Evolutionary conservation across 1,140 invertebrate species (phyloP), one percentile per base, ranked within the genome.

Genomic region (Leptonema lineaticorne): DNA sequence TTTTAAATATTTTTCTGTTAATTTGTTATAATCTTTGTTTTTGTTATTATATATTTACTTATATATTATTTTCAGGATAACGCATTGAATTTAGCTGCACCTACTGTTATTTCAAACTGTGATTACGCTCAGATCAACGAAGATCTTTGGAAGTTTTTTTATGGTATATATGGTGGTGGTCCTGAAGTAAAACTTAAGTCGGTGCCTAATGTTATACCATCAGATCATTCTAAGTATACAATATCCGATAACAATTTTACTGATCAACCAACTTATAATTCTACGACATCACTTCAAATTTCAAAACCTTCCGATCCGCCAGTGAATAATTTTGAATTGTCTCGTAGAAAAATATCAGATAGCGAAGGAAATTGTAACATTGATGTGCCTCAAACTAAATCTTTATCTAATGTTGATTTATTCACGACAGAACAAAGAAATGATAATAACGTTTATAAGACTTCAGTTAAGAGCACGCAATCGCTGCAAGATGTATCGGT

Each of bases 81-180:
- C 16, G 30, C 5, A 14, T 18, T 20, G 50, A 50, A 28, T 59
- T n/a, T n/a, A n/a, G n/a, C 28, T 9, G 69, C 74, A 57, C 78
- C 80, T 67, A 76, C 79, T 26, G 63, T 83, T 26, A 82, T 81
- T 30, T 70, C 76, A 73, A 88, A 89, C 29, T 93, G 92, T 0
- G 92, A 94, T 76, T 90, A 93, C 79, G 91, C 90, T 6, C 91
- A 94, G 74, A 84, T 96, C 33, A 90, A 90, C 63, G 88, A 92
- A 75, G 89, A 92, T 53, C 82, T 93, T 45, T 97, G 93, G 93
- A 84, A 88, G 67, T 95, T 94, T 78, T 91, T 96, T 75, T 83
- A 89, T 56, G 84, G 83, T 50, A 92, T 92, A 14, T 96, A 97
- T 75, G 90, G 92, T 24, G 94, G 94, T 14, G 94, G 94, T 0